A percentile compares a stretch with the other conserved stretches of the same genome.
These are phyloP conservation scores for Chironomus tentans DNA, from an alignment of 2,888 invertebrate genomes.

Conservation along the genomic window DNA sequence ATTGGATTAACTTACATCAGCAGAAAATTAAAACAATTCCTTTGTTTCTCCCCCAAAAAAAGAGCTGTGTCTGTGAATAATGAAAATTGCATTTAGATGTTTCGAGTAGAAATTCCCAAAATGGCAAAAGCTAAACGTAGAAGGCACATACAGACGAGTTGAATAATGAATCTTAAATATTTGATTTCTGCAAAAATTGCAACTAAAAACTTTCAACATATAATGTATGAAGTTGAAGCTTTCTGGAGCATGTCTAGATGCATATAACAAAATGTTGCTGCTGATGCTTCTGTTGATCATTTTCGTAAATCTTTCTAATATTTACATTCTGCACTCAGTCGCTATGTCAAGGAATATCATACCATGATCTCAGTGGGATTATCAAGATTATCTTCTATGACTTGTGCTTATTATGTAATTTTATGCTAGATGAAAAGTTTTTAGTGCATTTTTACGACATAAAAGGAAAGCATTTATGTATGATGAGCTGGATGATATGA, in stretches of 20 bases:
- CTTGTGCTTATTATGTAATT: background rate
- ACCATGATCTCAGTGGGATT: background rate
- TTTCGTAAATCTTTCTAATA: background rate
- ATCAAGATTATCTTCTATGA: background rate
- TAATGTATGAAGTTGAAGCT: background rate
- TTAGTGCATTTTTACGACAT: too few relatives aligned
- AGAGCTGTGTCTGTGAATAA: background rate
- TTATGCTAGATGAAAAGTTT: background rate
- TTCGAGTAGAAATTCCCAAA: background rate
- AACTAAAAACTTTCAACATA: too few relatives aligned
- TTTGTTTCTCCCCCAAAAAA: background rate
- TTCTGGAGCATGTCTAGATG: background rate
- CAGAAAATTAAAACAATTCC: conserved; percentile 5
- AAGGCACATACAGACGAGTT: background rate
- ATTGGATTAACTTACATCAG: conserved; percentile 4
- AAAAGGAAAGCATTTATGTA: too few relatives aligned
- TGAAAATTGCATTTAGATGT: conserved; percentile 2
- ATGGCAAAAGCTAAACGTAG: background rate
- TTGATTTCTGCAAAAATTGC: background rate
- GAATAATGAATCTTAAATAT: background rate
- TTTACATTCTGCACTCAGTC: background rate
- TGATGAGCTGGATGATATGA: too few relatives aligned
- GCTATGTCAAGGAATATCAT: background rate
- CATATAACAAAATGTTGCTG: background rate
- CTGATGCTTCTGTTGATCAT: background rate